phyloP scores from a whole-genome alignment of 2,797 vertebrate genomes.

The Sebastes cheni region DNA sequence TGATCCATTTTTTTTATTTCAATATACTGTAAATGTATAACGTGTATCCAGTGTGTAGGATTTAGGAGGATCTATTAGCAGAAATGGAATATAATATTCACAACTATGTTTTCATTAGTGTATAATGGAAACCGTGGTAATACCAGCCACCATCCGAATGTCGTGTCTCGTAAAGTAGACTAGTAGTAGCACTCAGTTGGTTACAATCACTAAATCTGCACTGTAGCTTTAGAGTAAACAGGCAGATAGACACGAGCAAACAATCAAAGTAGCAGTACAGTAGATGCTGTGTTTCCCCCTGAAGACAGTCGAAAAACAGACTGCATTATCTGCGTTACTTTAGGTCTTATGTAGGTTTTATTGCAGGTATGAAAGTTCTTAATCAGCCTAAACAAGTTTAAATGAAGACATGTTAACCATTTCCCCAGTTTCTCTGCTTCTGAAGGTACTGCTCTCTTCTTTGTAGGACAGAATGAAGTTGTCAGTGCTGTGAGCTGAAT shows the following conservation, averaged over 20 bases:
- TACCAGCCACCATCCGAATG: too few species aligned
- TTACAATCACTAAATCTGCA: too few species aligned
- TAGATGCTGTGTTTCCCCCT: neutral
- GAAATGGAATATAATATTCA: too few species aligned
- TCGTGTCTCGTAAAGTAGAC: accelerated
- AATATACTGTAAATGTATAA: neutral
- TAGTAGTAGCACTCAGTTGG: neutral
- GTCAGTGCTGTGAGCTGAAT: neutral
- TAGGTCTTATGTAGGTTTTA: neutral
- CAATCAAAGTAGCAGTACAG: neutral
- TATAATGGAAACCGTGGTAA: too few species aligned
- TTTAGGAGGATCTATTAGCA: too few species aligned
- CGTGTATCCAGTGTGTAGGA: too few species aligned
- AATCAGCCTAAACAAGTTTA: neutral
- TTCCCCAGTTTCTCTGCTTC: neutral
- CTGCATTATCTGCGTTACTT: neutral
- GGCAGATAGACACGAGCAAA: neutral
- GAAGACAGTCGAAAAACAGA: neutral
- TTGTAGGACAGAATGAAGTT: neutral
- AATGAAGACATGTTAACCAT: neutral
- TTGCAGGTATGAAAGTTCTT: neutral
- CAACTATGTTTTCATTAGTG: too few species aligned
- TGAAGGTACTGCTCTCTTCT: neutral
- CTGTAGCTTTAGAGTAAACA: neutral
- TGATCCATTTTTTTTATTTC: neutral